These are phyloP conservation scores for Peromyscus maniculatus DNA, from an alignment of 2,113 vertebrate species.

Conservation along the genomic window DNA sequence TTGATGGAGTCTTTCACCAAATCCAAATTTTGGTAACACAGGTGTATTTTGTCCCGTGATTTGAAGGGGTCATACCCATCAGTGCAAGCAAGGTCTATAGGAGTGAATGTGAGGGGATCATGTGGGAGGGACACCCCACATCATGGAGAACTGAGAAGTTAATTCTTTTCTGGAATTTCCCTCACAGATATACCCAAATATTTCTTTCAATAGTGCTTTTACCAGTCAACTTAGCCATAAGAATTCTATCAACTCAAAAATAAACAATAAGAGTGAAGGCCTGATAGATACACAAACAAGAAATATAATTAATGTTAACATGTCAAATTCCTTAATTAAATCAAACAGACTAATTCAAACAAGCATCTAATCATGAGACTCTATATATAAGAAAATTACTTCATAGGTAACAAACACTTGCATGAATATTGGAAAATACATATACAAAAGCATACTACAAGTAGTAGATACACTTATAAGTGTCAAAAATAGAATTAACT, in stretches of 20 bases:
- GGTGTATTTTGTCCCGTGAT: not conserved
- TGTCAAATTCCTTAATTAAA: no score
- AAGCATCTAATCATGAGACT: no score
- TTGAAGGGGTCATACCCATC: not conserved
- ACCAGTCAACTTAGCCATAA: not conserved
- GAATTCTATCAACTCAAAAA: not conserved
- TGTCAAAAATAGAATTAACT: no score
- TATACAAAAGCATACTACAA: no score
- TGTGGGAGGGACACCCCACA: not conserved
- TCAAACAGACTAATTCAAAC: no score
- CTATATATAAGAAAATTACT: no score
- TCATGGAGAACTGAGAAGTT: not conserved
- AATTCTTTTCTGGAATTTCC: not conserved
- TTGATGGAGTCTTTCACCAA: not conserved
- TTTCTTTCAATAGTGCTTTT: not conserved
- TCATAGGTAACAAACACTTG: no score
- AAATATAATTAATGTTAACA: no score
- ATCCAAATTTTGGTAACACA: not conserved
- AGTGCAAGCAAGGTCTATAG: not conserved
- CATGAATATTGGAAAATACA: no score
- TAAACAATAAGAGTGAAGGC: not conserved
- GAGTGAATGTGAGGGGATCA: not conserved
- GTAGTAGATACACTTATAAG: no score
- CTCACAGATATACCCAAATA: not conserved
- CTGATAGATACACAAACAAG: no score